These are phyloP conservation scores for Anthophora plumipes DNA, from an alignment of 2,888 invertebrate species.

Conservation along the genomic window DNA sequence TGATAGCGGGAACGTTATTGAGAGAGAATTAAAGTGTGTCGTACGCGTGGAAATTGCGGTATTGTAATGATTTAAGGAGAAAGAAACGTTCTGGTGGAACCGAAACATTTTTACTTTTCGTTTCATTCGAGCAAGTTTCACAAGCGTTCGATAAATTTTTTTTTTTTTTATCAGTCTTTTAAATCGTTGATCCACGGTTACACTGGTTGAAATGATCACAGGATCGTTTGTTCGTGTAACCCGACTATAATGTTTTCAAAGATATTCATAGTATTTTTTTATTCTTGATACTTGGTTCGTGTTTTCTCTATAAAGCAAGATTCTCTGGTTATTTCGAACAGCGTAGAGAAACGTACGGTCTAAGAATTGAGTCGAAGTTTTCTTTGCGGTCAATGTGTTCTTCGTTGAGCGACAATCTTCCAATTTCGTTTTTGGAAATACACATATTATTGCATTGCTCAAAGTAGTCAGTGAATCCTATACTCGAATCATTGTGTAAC, in stretches of 20 bases:
- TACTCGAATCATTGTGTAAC: background rate
- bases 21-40: background rate
- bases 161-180: background rate
- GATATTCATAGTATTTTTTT: background rate
- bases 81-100: constrained; percentile 4
- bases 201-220: constrained; percentile 18
- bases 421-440: constrained; percentile 6
- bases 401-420: constrained; percentile 20
- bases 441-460: constrained; percentile 11
- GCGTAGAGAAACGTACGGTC: background rate
- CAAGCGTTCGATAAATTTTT: background rate
- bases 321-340: constrained; percentile 1
- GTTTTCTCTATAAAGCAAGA: background rate
- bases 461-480: constrained; percentile 7
- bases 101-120: background rate
- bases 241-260: background rate
- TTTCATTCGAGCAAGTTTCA: background rate
- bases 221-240: background rate
- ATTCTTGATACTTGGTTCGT: background rate
- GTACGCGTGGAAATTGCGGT: constrained; percentile 19
- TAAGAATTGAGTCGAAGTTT: constrained; percentile 25
- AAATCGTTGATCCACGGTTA: background rate
- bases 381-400: constrained; percentile 18
- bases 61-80: background rate
- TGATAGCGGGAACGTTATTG: constrained; percentile 16